phyloP scores from a whole-genome alignment of 1,140 invertebrate genomes.

The Platyscapa corneri region DNA sequence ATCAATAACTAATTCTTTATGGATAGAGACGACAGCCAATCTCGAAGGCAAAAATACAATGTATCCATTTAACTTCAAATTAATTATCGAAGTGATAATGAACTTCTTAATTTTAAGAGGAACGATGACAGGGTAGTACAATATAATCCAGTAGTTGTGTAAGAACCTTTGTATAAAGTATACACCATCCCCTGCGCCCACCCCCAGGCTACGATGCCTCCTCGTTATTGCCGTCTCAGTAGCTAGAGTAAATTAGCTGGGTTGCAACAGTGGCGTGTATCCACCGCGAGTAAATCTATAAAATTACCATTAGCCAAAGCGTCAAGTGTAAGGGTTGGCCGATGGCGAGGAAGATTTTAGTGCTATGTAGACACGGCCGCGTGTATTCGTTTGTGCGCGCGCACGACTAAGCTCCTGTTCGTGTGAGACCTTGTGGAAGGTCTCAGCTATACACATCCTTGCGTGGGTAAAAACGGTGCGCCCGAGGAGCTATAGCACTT shows the following conservation, averaged over 20 bases:
- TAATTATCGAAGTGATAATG: constrained; percentile 23
- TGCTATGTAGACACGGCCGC: not conserved
- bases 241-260: constrained; percentile 30
- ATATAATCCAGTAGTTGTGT: constrained; percentile 21
- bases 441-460: too few species aligned
- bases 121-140: not conserved
- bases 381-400: too few species aligned
- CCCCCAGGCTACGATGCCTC: not conserved
- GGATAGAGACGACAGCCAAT: too few species aligned
- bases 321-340: not conserved
- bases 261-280: constrained; percentile 21
- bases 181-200: not conserved
- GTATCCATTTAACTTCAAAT: constrained; percentile 10
- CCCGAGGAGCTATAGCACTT: not conserved
- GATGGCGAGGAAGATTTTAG: not conserved
- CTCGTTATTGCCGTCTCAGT: constrained; percentile 21
- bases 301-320: constrained; percentile 43
- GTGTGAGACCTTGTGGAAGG: too few species aligned
- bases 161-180: constrained; percentile 25
- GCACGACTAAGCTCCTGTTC: too few species aligned
- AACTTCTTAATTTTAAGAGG: constrained; percentile 40
- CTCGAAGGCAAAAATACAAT: not conserved
- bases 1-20: not conserved
- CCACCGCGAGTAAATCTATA: constrained; percentile 29
- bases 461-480: not conserved